Percentiles rank a stretch among this genome's conserved stretches.
phyloP scores from a whole-genome alignment of 2,797 vertebrate genomes.

The Aplochiton taeniatus region DNA sequence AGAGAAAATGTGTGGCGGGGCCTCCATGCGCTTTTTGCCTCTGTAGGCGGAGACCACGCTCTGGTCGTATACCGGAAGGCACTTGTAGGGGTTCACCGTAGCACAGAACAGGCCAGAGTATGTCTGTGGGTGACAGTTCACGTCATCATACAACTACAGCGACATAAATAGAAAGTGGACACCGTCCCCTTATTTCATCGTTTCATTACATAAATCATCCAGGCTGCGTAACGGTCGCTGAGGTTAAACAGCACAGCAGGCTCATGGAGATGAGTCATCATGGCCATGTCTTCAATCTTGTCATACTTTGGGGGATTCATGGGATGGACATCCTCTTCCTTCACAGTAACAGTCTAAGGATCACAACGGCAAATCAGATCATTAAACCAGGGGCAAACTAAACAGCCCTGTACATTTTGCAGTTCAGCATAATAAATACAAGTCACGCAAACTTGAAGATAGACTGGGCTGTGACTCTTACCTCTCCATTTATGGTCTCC shows the following conservation, averaged over 20 bases:
- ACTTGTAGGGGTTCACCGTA: conserved; percentile 85
- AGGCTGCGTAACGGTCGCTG: conserved; percentile 84
- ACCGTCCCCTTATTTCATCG: neutral
- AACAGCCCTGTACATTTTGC: neutral
- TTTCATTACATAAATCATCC: conserved; percentile 85
- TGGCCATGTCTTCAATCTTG: conserved; percentile 77
- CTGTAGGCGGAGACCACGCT: conserved; percentile 79
- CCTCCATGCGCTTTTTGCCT: conserved; percentile 82
- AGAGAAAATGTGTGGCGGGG: conserved; percentile 86
- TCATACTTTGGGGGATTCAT: conserved; percentile 80
- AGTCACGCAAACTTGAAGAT: neutral
- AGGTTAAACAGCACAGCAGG: conserved; percentile 68
- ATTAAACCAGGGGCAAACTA: neutral
- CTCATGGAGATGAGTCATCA: conserved; percentile 76
- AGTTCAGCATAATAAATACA: neutral
- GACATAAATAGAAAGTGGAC: neutral
- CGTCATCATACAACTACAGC: neutral
- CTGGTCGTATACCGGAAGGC: conserved; percentile 82
- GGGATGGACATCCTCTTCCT: conserved; percentile 71
- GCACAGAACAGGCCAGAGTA: conserved; percentile 85
- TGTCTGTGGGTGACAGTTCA: conserved; percentile 61
- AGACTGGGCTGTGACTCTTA: conserved; percentile 23
- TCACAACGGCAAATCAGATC: neutral
- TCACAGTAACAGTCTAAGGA: conserved; percentile 68
- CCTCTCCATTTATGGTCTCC: conserved; percentile 72